Conservation (phyloP, 2,797 vertebrate genomes). For the Trichosurus vulpecula region DNA sequence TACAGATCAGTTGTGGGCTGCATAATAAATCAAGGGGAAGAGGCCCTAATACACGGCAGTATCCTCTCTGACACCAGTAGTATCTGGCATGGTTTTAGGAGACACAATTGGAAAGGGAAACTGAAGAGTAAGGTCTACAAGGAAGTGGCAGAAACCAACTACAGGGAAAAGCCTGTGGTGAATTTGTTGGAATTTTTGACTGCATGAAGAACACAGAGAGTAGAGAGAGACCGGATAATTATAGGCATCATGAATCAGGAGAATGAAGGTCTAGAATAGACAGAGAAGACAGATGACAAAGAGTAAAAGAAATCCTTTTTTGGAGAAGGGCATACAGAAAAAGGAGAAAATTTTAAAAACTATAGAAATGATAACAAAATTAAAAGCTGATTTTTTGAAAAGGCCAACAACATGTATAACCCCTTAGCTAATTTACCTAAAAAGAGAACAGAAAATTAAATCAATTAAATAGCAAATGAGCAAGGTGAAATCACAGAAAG, state of each 20-base stretch:
- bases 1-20: too few relatives aligned
- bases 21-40: neutral
- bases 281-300: too few relatives aligned
- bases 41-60: too few relatives aligned
- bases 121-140: neutral
- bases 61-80: neutral
- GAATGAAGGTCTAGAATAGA: too few relatives aligned
- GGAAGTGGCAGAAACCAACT: neutral
- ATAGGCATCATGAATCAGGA: too few relatives aligned
- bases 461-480: neutral
- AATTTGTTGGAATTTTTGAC: neutral
- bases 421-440: neutral
- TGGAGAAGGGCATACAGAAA: too few relatives aligned
- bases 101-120: neutral
- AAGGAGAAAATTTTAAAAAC: too few relatives aligned
- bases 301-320: too few relatives aligned
- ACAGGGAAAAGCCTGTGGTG: neutral
- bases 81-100: too few relatives aligned
- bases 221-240: neutral
- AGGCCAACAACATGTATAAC: neutral
- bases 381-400: neutral
- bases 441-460: neutral
- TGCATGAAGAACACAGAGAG: neutral
- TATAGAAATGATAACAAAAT: neutral
- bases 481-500: neutral